Evolutionary conservation across 1,140 invertebrate genomes (phyloP).

Genomic region (Leptoteleia sp.): DNA sequence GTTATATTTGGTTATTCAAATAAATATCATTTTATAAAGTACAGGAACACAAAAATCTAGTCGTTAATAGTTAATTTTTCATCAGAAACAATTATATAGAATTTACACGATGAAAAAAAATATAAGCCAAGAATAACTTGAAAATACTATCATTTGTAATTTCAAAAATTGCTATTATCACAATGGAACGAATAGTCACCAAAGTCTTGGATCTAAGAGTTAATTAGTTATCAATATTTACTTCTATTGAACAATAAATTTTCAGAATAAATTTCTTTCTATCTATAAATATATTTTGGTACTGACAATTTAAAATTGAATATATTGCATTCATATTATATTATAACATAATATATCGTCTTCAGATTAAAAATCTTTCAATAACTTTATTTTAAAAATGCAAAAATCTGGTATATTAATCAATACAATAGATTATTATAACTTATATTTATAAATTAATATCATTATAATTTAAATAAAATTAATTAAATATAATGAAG

Average conservation of each 20-base stretch:
- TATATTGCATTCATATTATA: no score
- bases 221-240: slow-evolving; percentile 1
- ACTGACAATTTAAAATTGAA: no score
- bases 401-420: no score
- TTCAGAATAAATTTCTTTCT: background rate
- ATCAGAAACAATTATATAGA: background rate
- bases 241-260: slow-evolving; percentile 1
- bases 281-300: background rate
- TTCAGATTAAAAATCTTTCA: no score
- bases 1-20: slow-evolving; percentile 2
- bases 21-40: background rate
- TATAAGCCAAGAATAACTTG: slow-evolving; percentile 1
- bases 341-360: no score
- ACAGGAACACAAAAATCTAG: background rate
- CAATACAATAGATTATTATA: no score
- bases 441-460: no score
- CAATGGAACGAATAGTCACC: slow-evolving; percentile 14
- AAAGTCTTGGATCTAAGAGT: background rate
- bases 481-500: no score
- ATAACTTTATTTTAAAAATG: no score
- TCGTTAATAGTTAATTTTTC: background rate
- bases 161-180: slow-evolving; percentile 20
- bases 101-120: background rate
- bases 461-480: no score
- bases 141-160: slow-evolving; percentile 25